phyloP scores from a whole-genome alignment of 2,888 invertebrate genomes.

The Papilio protenor region DNA sequence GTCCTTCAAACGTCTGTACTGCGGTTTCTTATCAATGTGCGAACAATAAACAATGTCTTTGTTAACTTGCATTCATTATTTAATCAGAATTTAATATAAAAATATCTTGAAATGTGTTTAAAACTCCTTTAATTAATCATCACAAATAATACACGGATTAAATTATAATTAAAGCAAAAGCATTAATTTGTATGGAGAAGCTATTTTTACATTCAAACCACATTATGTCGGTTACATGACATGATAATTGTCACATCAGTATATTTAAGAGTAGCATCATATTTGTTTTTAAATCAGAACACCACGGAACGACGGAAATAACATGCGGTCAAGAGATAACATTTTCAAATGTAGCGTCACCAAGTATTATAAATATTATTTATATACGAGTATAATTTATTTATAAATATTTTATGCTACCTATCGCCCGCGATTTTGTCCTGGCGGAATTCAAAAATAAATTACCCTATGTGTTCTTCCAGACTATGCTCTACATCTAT shows the following conservation, averaged over 20 bases:
- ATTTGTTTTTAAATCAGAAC: background rate
- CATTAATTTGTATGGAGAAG: too few relatives aligned
- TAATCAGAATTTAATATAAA: background rate
- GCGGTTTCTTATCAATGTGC: constrained; percentile 33
- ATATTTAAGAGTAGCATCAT: background rate
- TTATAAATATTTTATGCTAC: background rate
- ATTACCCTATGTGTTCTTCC: too few relatives aligned
- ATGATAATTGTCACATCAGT: background rate
- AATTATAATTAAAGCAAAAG: background rate
- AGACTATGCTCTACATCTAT: too few relatives aligned
- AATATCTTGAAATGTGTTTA: background rate
- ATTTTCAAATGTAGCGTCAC: background rate
- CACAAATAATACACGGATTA: background rate
- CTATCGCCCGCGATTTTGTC: too few relatives aligned
- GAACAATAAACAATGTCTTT: constrained; percentile 39
- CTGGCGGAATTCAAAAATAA: too few relatives aligned
- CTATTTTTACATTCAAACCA: too few relatives aligned
- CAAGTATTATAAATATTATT: too few relatives aligned
- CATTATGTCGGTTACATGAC: background rate
- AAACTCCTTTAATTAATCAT: background rate
- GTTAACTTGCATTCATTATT: background rate
- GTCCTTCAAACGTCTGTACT: constrained; percentile 10
- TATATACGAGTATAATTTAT: too few relatives aligned
- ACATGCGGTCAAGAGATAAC: constrained; percentile 26
- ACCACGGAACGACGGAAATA: constrained; percentile 1